Evolutionary conservation across 2,797 vertebrate species (phyloP).

Genomic region (Peromyscus aztecus): DNA sequence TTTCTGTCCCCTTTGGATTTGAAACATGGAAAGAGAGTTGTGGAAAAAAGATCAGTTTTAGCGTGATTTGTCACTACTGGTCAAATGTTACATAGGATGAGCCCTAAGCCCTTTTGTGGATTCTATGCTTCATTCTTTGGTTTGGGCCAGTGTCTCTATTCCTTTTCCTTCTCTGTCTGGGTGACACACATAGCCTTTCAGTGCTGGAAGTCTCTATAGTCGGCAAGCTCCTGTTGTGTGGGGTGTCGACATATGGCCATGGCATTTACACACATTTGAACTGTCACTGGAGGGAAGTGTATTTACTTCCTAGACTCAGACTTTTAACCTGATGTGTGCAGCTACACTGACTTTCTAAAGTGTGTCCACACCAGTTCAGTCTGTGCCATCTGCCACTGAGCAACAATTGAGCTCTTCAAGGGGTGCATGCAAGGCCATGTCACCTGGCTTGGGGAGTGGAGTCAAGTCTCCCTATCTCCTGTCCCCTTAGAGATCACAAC

Average conservation of each 20-base stretch:
- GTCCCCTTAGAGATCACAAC: neutral
- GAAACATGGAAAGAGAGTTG: neutral
- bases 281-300: slow-evolving; percentile 19
- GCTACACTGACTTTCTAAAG: slow-evolving; percentile 34
- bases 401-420: slow-evolving; percentile 20
- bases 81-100: neutral
- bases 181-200: neutral
- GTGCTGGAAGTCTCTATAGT: neutral
- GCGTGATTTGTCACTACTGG: slow-evolving; percentile 17
- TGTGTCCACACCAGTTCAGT: neutral
- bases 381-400: slow-evolving; percentile 1
- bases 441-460: neutral
- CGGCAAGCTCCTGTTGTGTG: neutral
- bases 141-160: neutral
- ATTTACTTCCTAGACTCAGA: slow-evolving; percentile 44
- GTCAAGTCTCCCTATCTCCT: neutral
- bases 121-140: neutral
- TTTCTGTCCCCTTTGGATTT: slow-evolving; percentile 42
- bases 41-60: slow-evolving; percentile 4
- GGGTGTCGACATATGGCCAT: neutral
- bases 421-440: neutral
- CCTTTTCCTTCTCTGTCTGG: neutral
- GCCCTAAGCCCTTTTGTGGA: slow-evolving; percentile 1
- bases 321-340: slow-evolving; percentile 38
- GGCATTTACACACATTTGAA: slow-evolving; percentile 57